Percentiles rank a stretch among this genome's conserved stretches.
These are phyloP conservation scores for Phrynocephalus vlangalii DNA, from an alignment of 2,797 vertebrate genomes.

Conservation along the genomic window DNA sequence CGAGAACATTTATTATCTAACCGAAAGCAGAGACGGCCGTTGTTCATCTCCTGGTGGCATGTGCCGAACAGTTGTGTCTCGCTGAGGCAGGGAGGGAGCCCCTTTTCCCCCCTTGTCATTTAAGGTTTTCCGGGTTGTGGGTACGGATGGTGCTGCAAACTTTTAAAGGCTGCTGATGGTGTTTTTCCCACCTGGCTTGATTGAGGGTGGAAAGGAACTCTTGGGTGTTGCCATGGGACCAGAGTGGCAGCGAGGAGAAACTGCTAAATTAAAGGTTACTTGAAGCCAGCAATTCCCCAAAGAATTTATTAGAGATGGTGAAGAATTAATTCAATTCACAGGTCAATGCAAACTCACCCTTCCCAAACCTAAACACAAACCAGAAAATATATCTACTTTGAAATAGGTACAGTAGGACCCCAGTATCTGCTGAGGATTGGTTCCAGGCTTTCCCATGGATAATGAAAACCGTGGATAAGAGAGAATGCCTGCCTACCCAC, in stretches of 20 bases:
- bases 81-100: not conserved
- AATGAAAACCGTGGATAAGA: no score
- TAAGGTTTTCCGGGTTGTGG: not conserved
- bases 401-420: no score
- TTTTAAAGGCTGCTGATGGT: constrained; percentile 31
- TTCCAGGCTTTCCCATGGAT: no score
- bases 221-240: not conserved
- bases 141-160: not conserved
- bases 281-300: not conserved
- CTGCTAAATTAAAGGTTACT: not conserved
- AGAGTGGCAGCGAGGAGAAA: not conserved
- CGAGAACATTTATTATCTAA: constrained; percentile 39
- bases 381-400: not conserved
- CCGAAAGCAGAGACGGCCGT: constrained; percentile 6
- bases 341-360: not conserved
- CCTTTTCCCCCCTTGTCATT: not conserved
- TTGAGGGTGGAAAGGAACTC: not conserved
- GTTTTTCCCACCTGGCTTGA: constrained; percentile 30
- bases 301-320: not conserved
- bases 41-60: constrained; percentile 10
- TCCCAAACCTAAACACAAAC: not conserved
- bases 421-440: no score
- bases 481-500: no score
- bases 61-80: not conserved
- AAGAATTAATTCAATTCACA: not conserved